Conservation (phyloP, 92 coral and sea anemone species). For the Palythoa heliodiscus region DNA sequence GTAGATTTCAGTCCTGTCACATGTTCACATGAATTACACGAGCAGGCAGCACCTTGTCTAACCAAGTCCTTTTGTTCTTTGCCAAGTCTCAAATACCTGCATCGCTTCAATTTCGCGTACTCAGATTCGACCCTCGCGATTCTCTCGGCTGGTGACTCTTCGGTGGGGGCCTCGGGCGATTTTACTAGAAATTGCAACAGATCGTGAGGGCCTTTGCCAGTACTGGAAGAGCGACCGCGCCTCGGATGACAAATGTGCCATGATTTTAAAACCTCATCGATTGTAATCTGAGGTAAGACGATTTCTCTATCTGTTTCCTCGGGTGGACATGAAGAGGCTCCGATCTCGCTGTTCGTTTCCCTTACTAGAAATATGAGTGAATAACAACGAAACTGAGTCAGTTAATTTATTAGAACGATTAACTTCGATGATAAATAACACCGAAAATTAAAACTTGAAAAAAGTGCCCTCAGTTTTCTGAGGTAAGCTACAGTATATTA, state of each 20-base stretch:
- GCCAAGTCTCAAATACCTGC: conserved; percentile 75
- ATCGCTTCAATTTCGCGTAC: conserved; percentile 67
- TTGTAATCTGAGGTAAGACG: conserved; percentile 73
- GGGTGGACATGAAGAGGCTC: not conserved
- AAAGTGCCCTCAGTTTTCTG: too few species aligned
- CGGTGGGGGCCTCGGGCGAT: conserved; percentile 48
- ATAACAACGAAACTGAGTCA: not conserved
- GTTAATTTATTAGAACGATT: not conserved
- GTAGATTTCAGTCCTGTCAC: conserved; percentile 64
- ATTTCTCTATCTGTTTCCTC: conserved; percentile 26
- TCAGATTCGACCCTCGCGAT: conserved; percentile 46
- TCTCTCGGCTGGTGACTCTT: conserved; percentile 30
- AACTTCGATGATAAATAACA: too few species aligned
- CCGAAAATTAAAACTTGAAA: too few species aligned
- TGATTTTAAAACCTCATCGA: conserved; percentile 78
- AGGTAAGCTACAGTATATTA: too few species aligned
- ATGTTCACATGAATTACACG: conserved; percentile 86
- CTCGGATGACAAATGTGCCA: conserved; percentile 67
- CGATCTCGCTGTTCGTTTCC: not conserved
- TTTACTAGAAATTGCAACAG: conserved; percentile 69
- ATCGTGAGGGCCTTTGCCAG: conserved; percentile 50
- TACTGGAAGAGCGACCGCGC: conserved; percentile 59
- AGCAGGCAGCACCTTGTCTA: conserved; percentile 53
- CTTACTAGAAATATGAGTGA: conserved; percentile 1
- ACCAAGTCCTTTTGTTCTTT: conserved; percentile 52